phyloP scores from a whole-genome alignment of 1,140 invertebrate species.

The Subanguina moxae region DNA sequence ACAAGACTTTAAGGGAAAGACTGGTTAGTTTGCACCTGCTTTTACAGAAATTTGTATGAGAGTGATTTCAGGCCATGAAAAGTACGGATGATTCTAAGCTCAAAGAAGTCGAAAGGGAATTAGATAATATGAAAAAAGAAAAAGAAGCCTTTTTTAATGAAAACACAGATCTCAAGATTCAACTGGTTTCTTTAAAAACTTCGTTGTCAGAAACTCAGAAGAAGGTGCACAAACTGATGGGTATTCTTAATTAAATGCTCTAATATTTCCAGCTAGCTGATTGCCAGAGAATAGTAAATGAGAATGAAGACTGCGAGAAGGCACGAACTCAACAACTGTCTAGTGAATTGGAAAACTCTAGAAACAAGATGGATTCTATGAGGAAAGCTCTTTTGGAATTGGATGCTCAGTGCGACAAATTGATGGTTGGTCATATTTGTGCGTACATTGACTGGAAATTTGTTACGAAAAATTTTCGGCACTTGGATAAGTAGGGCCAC shows the following conservation, averaged over 20 bases:
- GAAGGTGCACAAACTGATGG: neutral
- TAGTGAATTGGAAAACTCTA: constrained; percentile 15
- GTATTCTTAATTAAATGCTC: constrained; percentile 3
- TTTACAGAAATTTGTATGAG: neutral
- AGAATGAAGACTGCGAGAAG: constrained; percentile 23
- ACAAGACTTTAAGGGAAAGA: constrained; percentile 10
- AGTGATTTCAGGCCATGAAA: neutral
- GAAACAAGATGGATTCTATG: constrained; percentile 19
- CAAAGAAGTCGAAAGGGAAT: constrained; percentile 1
- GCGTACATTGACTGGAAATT: too few relatives aligned
- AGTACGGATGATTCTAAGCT: neutral
- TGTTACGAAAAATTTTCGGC: too few relatives aligned
- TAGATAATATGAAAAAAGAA: constrained; percentile 3
- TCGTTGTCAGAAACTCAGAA: neutral
- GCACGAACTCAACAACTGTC: constrained; percentile 7
- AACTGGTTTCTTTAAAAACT: neutral
- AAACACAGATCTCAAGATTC: neutral
- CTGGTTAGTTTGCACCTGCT: neutral
- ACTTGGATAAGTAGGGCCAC: too few relatives aligned
- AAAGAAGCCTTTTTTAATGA: constrained; percentile 13
- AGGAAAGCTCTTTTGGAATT: constrained; percentile 16
- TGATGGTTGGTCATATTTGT: constrained; percentile 14
- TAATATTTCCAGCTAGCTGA: constrained; percentile 1
- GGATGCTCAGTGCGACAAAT: constrained; percentile 28
- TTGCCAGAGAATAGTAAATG: constrained; percentile 1